phyloP scores from a whole-genome alignment of 1,140 invertebrate species.

The Pogonomyrmex barbatus region DNA sequence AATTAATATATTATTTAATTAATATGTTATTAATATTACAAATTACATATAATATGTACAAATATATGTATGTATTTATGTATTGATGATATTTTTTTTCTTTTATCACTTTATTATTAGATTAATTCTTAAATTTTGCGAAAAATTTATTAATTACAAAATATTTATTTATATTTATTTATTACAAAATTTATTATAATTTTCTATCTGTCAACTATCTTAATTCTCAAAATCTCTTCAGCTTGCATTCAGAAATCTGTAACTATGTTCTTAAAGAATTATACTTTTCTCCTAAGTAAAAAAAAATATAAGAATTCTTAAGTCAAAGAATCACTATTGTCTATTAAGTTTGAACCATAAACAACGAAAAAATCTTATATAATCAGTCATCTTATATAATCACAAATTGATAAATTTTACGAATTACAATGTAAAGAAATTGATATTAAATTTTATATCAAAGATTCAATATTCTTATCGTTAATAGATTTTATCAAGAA shows the following conservation, averaged over 20 bases:
- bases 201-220: background rate
- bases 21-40: background rate
- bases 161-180: background rate
- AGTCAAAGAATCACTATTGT: background rate
- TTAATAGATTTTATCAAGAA: background rate
- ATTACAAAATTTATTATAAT: background rate
- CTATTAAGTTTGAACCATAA: background rate
- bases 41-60: background rate
- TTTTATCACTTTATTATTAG: background rate
- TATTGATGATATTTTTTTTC: background rate
- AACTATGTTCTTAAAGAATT: background rate
- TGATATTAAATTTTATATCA: background rate
- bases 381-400: background rate
- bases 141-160: no score
- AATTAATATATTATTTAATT: background rate
- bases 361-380: background rate
- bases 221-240: background rate
- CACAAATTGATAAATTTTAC: background rate
- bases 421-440: background rate
- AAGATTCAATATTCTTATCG: background rate
- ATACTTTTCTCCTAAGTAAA: background rate
- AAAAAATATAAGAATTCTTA: conserved; percentile 11
- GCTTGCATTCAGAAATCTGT: background rate
- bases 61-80: background rate
- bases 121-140: no score